These are phyloP conservation scores for Trisateles emortualis DNA, from an alignment of 2,888 invertebrate species.

Conservation along the genomic window DNA sequence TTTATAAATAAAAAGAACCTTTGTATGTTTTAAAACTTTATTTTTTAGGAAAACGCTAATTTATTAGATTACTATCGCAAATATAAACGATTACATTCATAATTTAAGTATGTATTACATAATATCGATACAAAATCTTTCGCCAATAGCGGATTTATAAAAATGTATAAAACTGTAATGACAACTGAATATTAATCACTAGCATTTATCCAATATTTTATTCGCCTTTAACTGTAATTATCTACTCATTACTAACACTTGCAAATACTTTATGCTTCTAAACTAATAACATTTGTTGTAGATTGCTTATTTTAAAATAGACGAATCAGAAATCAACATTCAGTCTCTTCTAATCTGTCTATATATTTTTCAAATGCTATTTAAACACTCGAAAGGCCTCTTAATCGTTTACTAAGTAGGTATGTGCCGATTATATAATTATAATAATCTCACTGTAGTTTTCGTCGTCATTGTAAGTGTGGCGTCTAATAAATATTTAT, in stretches of 20 bases:
- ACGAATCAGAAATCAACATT: constrained; percentile 47
- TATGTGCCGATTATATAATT: constrained; percentile 45
- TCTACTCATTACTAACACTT: constrained; percentile 39
- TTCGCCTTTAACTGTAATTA: constrained; percentile 47
- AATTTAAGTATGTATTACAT: constrained; percentile 68
- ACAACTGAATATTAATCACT: constrained; percentile 61
- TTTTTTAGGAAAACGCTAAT: constrained; percentile 76
- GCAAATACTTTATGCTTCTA: constrained; percentile 37
- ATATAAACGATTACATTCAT: constrained; percentile 79
- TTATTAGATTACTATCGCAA: constrained; percentile 66
- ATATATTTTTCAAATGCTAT: constrained; percentile 41
- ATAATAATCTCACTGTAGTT: constrained; percentile 36
- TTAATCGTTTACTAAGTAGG: constrained; percentile 44
- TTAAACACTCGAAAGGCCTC: constrained; percentile 48
- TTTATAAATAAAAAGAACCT: constrained; percentile 4
- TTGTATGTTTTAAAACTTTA: constrained; percentile 50
- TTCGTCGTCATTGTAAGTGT: constrained; percentile 13
- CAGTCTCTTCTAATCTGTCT: constrained; percentile 55
- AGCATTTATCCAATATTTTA: constrained; percentile 55
- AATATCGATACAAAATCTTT: constrained; percentile 77
- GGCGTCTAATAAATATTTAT: constrained; percentile 11
- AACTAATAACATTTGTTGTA: constrained; percentile 37
- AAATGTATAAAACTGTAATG: constrained; percentile 80
- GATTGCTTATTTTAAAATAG: constrained; percentile 44
- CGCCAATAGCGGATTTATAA: constrained; percentile 75